Base-by-base conservation (phyloP, 2,888 invertebrate genomes). In the Serrognathus titanus region DNA sequence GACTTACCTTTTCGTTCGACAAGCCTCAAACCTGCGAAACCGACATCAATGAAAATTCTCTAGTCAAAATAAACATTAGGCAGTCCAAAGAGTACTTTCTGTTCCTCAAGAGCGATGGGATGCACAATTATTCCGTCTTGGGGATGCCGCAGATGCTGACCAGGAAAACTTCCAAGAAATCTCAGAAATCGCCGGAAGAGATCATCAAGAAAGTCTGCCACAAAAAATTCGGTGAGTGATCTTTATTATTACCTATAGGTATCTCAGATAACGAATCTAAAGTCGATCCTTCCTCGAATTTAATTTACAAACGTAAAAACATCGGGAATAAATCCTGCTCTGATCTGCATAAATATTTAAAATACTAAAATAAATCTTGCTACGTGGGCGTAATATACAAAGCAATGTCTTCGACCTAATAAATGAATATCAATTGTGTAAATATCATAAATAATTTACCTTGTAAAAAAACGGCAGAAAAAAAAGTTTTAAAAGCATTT, bases 11-110 rank as follows among this genome's bases (percentile, higher is more conserved):
- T 71, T 75, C 77, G 62, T 80, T 78, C 70, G 79, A 78, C 68
- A 67, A 63, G 45, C 60, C 59, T 56, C 66, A 63, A 61, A 69
- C 66, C 57, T 68, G 78, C 72, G 73, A 71, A 66, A 69, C 71
- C 62, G 66, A 64, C 55, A 31, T 31, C 24, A 64, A 61, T 57
- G 65, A 64, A 66, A 63, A 66, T 55, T 78, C 76, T 66, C 77
- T 80, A 69, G 81, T 83, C 74, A 79, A 80, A 71, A 81, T 82
- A 61, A 80, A 82, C 71, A 81, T 83, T 66, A 79, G 79, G 63
- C 77, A 80, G 66, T 81, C 81, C 63, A 80, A 81, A 75, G 80
- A 81, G 75, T 84, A 84, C 75, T 77, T 83, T 70, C 80, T 84
- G 74, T 84, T 84, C 78, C 81, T 83, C 71, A 80, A 81, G 70